Base-by-base conservation (phyloP, 2,113 vertebrate species). In the Albula glossodonta region DNA sequence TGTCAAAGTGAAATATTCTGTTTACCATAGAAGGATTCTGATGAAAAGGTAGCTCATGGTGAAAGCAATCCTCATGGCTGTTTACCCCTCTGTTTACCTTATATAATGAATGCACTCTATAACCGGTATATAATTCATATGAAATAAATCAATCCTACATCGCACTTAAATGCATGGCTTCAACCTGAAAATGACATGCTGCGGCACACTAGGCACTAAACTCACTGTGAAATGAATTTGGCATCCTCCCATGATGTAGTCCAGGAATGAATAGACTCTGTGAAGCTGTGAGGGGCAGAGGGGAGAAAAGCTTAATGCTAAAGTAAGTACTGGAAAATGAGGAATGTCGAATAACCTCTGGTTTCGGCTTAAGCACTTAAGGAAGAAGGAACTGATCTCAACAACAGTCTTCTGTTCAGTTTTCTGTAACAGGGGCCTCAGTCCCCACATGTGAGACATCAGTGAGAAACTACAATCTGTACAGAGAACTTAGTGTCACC, bases 221-320 rank as follows among this genome's bases (percentile, higher is more conserved):
- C 96, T 97, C 93, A 99, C 97, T 63, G 97, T 99, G 93, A 98
- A 99, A 92, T 99, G 98, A 91, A 99, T 98, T 93, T 98, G 98
- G 91, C 98, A 99, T 93, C 98, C 97, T 0, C 98, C 98, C 98
- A 98, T 98, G 93, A 99, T 97, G 95, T 98, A 98, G 93, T 98
- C 97, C 93, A 98, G 95, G 94, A 98, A 99, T 85, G 98, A 98
- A 90, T 97, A 97, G 19, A 98, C 96, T 96, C 97, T 97, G 94
- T 97, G 97, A 91, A 98, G 96, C 97, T 98, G 95, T 41, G 87
- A 89, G 82, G 82, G 70, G 89, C 10, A 84, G 51, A 10, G 56
- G 60, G 57, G 81, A 51, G 10, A 80, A 53, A 84, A 51, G 22
- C 11, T 7, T n/a, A 85, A 22, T 53, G 9, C 17, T 79, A 17